Conservation (phyloP, 2,888 invertebrate species). For the Agrochola litura region DNA sequence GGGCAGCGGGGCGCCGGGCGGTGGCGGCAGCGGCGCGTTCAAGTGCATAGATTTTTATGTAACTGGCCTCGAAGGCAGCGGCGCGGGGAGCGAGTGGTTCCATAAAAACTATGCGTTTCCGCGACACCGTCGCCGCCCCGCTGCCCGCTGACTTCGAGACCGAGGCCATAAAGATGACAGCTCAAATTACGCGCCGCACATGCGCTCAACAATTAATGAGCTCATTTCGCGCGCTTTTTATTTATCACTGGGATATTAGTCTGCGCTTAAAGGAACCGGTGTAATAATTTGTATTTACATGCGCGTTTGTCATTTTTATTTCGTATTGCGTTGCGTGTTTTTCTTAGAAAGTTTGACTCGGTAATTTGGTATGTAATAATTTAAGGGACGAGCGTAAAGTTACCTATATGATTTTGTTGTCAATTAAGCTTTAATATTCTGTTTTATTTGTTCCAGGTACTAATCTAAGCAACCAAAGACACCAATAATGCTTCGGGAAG, state of each 20-base stretch:
- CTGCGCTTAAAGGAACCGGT: slow-evolving; percentile 71
- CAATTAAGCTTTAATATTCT: slow-evolving; percentile 15
- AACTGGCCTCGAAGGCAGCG: too few species aligned
- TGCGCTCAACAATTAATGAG: slow-evolving; percentile 82
- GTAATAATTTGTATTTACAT: slow-evolving; percentile 69
- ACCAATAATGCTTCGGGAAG: background rate
- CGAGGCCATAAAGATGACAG: slow-evolving; percentile 77
- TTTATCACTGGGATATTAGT: slow-evolving; percentile 82
- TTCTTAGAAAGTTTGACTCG: slow-evolving; percentile 54
- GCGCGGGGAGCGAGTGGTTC: too few species aligned
- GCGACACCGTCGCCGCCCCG: too few species aligned
- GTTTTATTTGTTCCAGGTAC: slow-evolving; percentile 59
- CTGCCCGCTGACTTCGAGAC: too few species aligned
- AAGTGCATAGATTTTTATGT: too few species aligned
- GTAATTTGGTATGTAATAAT: slow-evolving; percentile 18
- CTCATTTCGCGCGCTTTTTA: slow-evolving; percentile 85
- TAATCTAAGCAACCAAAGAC: background rate
- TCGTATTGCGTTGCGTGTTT: slow-evolving; percentile 63
- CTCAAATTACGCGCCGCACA: slow-evolving; percentile 81
- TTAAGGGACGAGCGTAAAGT: slow-evolving; percentile 21
- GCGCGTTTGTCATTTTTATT: slow-evolving; percentile 72
- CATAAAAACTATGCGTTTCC: too few species aligned
- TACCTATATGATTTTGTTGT: slow-evolving; percentile 8
- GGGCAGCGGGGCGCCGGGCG: too few species aligned
- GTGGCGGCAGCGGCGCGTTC: too few species aligned